These are phyloP conservation scores for Branchellion lobata DNA, from an alignment of 2,888 invertebrate genomes.

Conservation along the genomic window DNA sequence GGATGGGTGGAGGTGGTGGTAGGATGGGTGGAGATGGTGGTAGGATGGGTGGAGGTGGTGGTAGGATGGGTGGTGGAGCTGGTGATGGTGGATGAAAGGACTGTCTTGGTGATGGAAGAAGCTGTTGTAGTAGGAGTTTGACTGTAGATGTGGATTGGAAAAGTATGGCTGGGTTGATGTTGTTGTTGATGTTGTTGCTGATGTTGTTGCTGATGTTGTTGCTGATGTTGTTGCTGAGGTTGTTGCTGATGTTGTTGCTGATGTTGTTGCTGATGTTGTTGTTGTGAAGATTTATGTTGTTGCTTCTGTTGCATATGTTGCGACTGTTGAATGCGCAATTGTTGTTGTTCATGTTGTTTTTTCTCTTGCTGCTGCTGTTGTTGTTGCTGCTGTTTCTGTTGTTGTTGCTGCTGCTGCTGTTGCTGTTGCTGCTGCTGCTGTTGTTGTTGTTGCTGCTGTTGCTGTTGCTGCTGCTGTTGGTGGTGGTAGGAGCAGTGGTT, in stretches of 20 bases:
- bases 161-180: background rate
- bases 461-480: background rate
- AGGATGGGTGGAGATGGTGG: background rate
- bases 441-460: background rate
- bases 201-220: background rate
- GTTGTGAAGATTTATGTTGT: background rate
- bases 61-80: background rate
- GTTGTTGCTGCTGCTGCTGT: background rate
- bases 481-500: background rate
- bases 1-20: slow-evolving; percentile 17
- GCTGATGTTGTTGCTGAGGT: background rate
- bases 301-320: background rate
- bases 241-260: background rate
- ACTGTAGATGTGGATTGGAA: slow-evolving; percentile 20
- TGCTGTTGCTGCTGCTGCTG: background rate
- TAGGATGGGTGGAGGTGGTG: slow-evolving; percentile 17
- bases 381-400: background rate
- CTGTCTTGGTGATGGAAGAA: background rate
- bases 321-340: background rate
- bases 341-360: background rate
- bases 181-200: background rate
- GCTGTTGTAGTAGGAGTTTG: background rate
- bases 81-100: slow-evolving; percentile 6
- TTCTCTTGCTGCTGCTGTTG: background rate
- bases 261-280: background rate